phyloP scores from a whole-genome alignment of 2,888 invertebrate species.

The Toxonevra muliebris region DNA sequence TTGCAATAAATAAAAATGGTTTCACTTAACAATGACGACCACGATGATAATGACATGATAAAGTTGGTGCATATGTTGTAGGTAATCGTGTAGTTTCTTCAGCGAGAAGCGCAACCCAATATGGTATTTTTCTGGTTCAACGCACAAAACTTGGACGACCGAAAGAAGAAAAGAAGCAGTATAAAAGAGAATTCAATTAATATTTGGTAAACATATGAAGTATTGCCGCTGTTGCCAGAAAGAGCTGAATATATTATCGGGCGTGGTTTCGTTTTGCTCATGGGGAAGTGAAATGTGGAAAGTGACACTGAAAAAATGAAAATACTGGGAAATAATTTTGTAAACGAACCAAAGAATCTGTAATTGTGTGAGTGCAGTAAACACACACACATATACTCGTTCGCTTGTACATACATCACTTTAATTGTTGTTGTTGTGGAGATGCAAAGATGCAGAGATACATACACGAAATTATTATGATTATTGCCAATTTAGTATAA shows the following conservation, averaged over 20 bases:
- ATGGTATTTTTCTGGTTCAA: constrained; percentile 22
- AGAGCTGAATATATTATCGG: constrained; percentile 23
- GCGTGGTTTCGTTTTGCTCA: neutral
- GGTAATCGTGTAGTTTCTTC: too few relatives aligned
- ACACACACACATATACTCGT: neutral
- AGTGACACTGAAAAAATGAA: constrained; percentile 38
- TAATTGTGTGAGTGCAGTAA: constrained; percentile 22
- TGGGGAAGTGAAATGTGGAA: constrained; percentile 21
- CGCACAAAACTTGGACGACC: constrained; percentile 5
- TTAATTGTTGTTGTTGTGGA: constrained; percentile 11
- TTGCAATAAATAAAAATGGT: constrained; percentile 50
- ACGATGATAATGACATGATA: neutral
- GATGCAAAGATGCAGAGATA: too few relatives aligned
- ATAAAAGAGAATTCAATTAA: constrained; percentile 6
- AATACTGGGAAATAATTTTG: constrained; percentile 54
- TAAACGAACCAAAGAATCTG: constrained; percentile 6
- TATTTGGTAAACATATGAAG: neutral
- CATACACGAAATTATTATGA: constrained; percentile 40
- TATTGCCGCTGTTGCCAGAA: constrained; percentile 29
- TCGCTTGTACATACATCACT: constrained; percentile 6
- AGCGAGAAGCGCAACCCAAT: neutral
- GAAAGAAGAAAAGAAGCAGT: constrained; percentile 25
- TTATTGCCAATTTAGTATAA: constrained; percentile 48
- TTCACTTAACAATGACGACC: constrained; percentile 51
- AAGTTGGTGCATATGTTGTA: too few relatives aligned